Evolutionary conservation across 2,888 invertebrate species (phyloP), one percentile per base, ranked within the genome.

Genomic region (Polydrusus cervinus): DNA sequence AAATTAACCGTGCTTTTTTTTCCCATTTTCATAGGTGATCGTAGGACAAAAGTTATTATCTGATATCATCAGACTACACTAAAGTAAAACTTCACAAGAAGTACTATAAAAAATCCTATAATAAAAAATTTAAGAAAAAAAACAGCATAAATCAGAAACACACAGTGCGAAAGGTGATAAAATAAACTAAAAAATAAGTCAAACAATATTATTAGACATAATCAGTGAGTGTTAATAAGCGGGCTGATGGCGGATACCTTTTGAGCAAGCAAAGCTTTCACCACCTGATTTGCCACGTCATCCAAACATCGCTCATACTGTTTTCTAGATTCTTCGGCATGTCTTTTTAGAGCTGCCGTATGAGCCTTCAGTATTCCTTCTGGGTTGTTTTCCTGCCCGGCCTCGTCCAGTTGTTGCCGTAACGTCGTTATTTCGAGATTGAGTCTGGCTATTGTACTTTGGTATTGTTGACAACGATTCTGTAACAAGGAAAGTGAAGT

Each of bases 201-300:
- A n/a, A n/a, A 13, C 6, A 10, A 5, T 43, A 43, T 43, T 43
- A 34, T 11, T 14, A 47, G 47, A n/a, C 16, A 47, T 16, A 45
- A 45, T 25, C 18, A n/a, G 16, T 64, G 64, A 13, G 11, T 16
- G 64, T 64, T 64, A 64, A 49, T 47, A 64, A 64, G 47, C 64
- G 13, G n/a, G n/a, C n/a, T n/a, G 30, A 25, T 10, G 34, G 30
- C 13, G 47, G 43, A 47, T 86, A 95, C 95, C 92, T 95, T 95
- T 89, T 95, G 95, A 62, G 94, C 93, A 80, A 95, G 90, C 78
- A 95, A 89, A 64, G 95, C 95, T 81, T 94, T 92, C 73, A 95
- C 94, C 79, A 94, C 94, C 85, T 94, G 93, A 86, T 93, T 93
- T 76, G 94, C 95, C 78, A 95, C 94, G 88, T 95, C 93, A 88